Percentiles rank a stretch among this genome's conserved stretches.
Conservation (phyloP, 2,888 invertebrate genomes). For the Lagria hirta region DNA sequence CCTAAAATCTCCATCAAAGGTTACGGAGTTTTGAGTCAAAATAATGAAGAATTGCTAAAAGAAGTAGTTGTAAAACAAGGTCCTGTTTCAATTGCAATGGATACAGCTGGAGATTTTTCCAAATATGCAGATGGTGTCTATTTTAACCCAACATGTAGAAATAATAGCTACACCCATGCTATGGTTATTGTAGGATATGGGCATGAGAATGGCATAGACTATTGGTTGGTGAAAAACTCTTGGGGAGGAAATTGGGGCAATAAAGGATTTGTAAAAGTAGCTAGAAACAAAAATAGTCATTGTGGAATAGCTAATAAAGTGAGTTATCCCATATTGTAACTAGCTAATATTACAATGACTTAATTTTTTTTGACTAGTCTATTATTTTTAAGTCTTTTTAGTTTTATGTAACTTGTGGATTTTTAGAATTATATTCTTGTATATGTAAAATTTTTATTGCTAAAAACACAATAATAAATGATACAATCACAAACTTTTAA, state of each 20-base stretch:
- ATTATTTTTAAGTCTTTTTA: too few relatives aligned
- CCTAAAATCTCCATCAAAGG: slow-evolving; percentile 55
- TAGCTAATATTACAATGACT: too few relatives aligned
- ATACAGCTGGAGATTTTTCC: slow-evolving; percentile 73
- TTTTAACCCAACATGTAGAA: slow-evolving; percentile 67
- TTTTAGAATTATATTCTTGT: too few relatives aligned
- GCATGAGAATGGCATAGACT: slow-evolving; percentile 59
- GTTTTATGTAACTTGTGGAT: too few relatives aligned
- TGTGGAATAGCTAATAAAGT: slow-evolving; percentile 82
- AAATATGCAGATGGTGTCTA: slow-evolving; percentile 76
- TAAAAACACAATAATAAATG: too few relatives aligned
- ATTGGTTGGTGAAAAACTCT: slow-evolving; percentile 72
- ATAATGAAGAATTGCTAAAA: slow-evolving; percentile 68
- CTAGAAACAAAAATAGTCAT: slow-evolving; percentile 60
- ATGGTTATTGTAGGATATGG: slow-evolving; percentile 75
- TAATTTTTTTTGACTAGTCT: too few relatives aligned
- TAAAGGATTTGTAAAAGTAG: slow-evolving; percentile 42
- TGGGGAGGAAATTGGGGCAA: slow-evolving; percentile 55
- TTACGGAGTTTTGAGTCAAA: slow-evolving; percentile 68
- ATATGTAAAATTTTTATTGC: too few relatives aligned
- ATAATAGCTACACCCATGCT: slow-evolving; percentile 73
- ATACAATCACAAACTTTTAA: too few relatives aligned
- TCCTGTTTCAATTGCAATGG: slow-evolving; percentile 83
- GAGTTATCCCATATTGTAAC: too few relatives aligned
- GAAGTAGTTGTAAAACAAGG: slow-evolving; percentile 83